phyloP scores from a whole-genome alignment of 2,888 invertebrate genomes.

The Ophraella communa region DNA sequence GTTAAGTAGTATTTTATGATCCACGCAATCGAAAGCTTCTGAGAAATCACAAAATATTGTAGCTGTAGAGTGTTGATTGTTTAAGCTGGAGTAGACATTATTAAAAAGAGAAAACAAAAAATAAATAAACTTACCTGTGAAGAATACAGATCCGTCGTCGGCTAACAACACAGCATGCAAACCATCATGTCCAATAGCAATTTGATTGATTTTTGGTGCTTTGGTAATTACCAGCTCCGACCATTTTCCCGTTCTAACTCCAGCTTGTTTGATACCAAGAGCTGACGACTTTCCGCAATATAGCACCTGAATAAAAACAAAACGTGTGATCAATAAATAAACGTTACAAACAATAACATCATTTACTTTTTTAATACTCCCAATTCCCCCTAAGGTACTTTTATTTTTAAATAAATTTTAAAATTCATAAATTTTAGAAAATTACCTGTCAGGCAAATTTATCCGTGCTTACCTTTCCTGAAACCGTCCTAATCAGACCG shows the following conservation, averaged over 20 bases:
- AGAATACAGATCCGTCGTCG: constrained; percentile 90
- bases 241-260: constrained; percentile 65
- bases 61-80: too few relatives aligned
- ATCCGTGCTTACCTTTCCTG: constrained; percentile 73
- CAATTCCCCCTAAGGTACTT: too few relatives aligned
- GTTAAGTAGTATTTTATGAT: too few relatives aligned
- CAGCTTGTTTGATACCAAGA: constrained; percentile 79
- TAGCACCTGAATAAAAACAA: constrained; percentile 66
- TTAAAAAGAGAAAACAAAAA: too few relatives aligned
- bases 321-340: background rate
- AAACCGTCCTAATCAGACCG: constrained; percentile 80
- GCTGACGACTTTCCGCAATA: constrained; percentile 88
- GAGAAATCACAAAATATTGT: too few relatives aligned
- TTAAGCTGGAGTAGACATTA: too few relatives aligned
- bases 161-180: constrained; percentile 89
- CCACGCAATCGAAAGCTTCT: too few relatives aligned
- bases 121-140: constrained; percentile 62
- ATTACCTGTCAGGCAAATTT: too few relatives aligned
- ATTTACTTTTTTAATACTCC: too few relatives aligned
- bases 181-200: constrained; percentile 93
- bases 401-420: background rate
- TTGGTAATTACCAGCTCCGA: constrained; percentile 70
- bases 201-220: constrained; percentile 75
- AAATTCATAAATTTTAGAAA: too few relatives aligned
- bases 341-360: background rate